Percentiles rank a stretch among this genome's conserved stretches.
Evolutionary conservation across 2,888 invertebrate species (phyloP).

Genomic region (Entomobrya proxima): DNA sequence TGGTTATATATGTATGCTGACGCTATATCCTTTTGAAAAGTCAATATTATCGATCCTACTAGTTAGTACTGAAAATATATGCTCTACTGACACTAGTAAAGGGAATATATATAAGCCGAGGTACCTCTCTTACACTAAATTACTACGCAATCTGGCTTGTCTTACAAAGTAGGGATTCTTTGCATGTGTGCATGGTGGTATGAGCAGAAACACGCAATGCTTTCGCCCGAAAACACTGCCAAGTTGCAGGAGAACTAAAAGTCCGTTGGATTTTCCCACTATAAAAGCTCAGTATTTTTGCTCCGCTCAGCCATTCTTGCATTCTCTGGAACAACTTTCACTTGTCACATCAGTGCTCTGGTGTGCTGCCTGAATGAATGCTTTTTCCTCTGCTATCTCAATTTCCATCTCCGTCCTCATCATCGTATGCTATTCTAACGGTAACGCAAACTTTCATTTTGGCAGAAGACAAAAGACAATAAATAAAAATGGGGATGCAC

Average conservation of each 20-base stretch:
- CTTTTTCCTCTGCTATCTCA: neutral
- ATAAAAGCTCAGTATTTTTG: slow-evolving; percentile 23
- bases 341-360: neutral
- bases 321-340: slow-evolving; percentile 31
- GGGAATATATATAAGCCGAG: neutral
- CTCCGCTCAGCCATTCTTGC: slow-evolving; percentile 16
- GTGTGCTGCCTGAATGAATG: neutral
- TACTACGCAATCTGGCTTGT: neutral
- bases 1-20: neutral
- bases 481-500: slow-evolving; percentile 22
- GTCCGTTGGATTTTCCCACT: neutral
- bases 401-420: neutral
- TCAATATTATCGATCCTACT: slow-evolving; percentile 62
- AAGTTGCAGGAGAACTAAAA: neutral
- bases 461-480: neutral
- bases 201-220: neutral
- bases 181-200: neutral
- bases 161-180: neutral
- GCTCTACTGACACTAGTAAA: neutral
- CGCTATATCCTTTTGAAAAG: slow-evolving; percentile 30
- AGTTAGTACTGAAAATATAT: too few species aligned
- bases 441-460: neutral
- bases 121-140: neutral
- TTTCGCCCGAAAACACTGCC: neutral
- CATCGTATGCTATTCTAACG: neutral